Conservation (phyloP, 2,888 invertebrate genomes). For the Sphinx pinastri region DNA sequence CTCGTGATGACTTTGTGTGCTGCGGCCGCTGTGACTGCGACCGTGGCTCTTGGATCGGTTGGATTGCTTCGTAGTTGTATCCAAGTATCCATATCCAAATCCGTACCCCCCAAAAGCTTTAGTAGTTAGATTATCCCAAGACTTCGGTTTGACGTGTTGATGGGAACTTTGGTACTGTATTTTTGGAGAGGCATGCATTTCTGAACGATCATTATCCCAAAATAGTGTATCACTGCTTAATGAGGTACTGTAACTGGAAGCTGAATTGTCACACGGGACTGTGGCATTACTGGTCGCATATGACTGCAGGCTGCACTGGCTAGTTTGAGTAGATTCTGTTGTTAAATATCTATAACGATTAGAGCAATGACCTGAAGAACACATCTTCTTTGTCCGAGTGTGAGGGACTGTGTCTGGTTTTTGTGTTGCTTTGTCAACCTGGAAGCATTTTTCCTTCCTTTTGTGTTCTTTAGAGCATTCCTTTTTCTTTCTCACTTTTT, state of each 20-base stretch:
- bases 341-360: constrained; percentile 85
- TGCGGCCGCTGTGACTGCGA: constrained; percentile 85
- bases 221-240: constrained; percentile 94
- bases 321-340: constrained; percentile 87
- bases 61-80: constrained; percentile 81
- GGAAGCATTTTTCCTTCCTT: constrained; percentile 84
- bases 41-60: constrained; percentile 76
- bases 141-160: constrained; percentile 89
- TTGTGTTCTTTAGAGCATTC: constrained; percentile 86
- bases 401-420: constrained; percentile 77
- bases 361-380: constrained; percentile 68
- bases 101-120: constrained; percentile 94
- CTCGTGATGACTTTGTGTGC: constrained; percentile 81
- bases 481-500: constrained; percentile 80
- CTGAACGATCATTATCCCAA: constrained; percentile 87
- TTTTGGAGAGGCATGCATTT: constrained; percentile 74
- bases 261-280: constrained; percentile 87
- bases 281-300: constrained; percentile 91
- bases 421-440: constrained; percentile 76
- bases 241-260: constrained; percentile 92
- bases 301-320: constrained; percentile 92
- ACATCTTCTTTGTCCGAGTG: constrained; percentile 72
- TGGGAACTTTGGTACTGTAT: constrained; percentile 78
- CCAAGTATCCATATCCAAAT: constrained; percentile 93
- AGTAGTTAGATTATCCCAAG: constrained; percentile 95